Conservation (phyloP, 2,797 vertebrate species). For the Poecile montanus region DNA sequence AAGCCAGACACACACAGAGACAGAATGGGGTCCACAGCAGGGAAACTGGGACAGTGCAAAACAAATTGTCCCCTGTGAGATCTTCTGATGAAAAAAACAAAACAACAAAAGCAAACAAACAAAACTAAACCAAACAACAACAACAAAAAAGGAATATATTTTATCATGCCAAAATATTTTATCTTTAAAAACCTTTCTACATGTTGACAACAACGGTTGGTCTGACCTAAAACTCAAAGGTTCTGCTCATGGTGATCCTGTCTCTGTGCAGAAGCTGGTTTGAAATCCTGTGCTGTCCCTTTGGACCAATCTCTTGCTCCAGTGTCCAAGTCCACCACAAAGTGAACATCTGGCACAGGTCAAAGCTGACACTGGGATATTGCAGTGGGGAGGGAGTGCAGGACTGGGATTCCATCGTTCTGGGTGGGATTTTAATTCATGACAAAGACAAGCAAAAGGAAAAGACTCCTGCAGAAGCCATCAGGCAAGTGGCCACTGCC, state of each 20-base stretch:
- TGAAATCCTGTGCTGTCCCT: not conserved
- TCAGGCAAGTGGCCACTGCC: not conserved
- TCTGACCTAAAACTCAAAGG: not conserved
- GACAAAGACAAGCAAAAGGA: not conserved
- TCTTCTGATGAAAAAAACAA: not conserved
- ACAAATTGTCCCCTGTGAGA: not conserved
- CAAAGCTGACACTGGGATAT: not conserved
- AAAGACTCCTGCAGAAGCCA: not conserved
- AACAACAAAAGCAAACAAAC: not conserved
- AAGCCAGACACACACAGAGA: not conserved
- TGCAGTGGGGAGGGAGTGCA: not conserved
- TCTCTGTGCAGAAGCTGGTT: not conserved
- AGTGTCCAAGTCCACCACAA: not conserved
- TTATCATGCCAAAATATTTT: not conserved
- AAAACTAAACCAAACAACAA: not conserved
- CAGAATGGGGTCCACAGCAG: not conserved
- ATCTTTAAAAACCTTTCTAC: not conserved
- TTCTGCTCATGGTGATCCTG: not conserved
- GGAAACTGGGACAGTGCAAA: not conserved
- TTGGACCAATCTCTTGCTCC: not conserved
- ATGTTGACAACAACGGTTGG: not conserved
- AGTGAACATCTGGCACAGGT: not conserved
- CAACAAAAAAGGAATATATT: not conserved
- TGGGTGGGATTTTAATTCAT: constrained; percentile 11
- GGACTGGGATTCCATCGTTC: not conserved